Conservation (phyloP, 2,888 invertebrate genomes). For the Chorisops tibialis region DNA sequence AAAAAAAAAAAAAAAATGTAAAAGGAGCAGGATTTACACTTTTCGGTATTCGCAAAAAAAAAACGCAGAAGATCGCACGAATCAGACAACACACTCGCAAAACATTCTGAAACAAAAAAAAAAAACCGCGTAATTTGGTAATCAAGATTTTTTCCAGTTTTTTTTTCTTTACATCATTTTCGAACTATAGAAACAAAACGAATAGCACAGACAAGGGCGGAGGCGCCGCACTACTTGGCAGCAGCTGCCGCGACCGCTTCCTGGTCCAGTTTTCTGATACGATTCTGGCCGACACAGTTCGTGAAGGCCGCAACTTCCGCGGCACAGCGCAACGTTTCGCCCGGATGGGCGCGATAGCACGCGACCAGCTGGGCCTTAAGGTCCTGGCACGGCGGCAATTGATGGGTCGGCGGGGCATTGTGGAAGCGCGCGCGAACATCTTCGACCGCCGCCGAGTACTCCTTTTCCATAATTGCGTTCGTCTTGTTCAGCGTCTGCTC, state of each 20-base stretch:
- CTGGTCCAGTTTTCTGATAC: slow-evolving; percentile 51
- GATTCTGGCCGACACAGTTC: slow-evolving; percentile 59
- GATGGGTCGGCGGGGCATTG: slow-evolving; percentile 45
- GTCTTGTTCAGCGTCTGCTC: slow-evolving; percentile 59
- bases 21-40: too few relatives aligned
- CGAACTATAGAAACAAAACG: too few relatives aligned
- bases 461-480: slow-evolving; percentile 57
- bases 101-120: too few relatives aligned
- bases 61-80: too few relatives aligned
- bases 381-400: slow-evolving; percentile 57
- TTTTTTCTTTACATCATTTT: too few relatives aligned
- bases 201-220: neutral
- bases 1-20: too few relatives aligned
- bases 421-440: slow-evolving; percentile 50
- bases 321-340: slow-evolving; percentile 60
- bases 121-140: too few relatives aligned
- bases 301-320: slow-evolving; percentile 60
- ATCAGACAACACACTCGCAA: too few relatives aligned
- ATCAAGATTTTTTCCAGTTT: too few relatives aligned
- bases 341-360: slow-evolving; percentile 60
- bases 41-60: too few relatives aligned
- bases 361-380: slow-evolving; percentile 57
- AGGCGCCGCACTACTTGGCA: neutral
- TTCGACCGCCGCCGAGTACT: slow-evolving; percentile 57
- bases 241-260: neutral